Conservation (phyloP, 2,888 invertebrate species). For the Rhagonycha lutea region DNA sequence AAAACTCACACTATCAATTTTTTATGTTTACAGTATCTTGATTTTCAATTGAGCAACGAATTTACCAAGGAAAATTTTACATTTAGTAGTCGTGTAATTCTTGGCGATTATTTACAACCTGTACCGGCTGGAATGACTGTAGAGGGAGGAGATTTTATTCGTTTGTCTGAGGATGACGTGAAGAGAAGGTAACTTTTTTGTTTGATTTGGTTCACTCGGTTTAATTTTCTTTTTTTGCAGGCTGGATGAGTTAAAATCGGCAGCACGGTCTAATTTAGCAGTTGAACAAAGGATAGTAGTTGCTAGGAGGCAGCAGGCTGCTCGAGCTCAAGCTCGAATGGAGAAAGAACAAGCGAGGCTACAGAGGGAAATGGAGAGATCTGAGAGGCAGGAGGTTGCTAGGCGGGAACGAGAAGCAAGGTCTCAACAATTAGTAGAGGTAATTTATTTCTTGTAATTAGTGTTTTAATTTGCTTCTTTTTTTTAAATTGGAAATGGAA, state of each 20-base stretch:
- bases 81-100: slow-evolving; percentile 84
- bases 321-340: slow-evolving; percentile 74
- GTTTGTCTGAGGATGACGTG: slow-evolving; percentile 82
- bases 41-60: slow-evolving; percentile 62
- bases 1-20: neutral
- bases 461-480: neutral
- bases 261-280: slow-evolving; percentile 66
- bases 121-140: slow-evolving; percentile 63
- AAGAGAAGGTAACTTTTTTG: slow-evolving; percentile 63
- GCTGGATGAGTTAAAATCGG: slow-evolving; percentile 68
- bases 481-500: neutral
- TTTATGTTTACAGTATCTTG: slow-evolving; percentile 68
- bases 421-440: slow-evolving; percentile 87
- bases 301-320: slow-evolving; percentile 72
- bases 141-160: slow-evolving; percentile 73
- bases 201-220: neutral
- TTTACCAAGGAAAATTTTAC: slow-evolving; percentile 88
- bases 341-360: slow-evolving; percentile 70
- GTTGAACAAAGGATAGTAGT: slow-evolving; percentile 79
- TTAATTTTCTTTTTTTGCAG: slow-evolving; percentile 47
- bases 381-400: slow-evolving; percentile 81
- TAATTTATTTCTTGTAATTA: slow-evolving; percentile 48
- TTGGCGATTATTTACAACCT: slow-evolving; percentile 91
- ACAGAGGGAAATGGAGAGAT: slow-evolving; percentile 74
- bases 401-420: slow-evolving; percentile 80